Evolutionary conservation across 2,797 vertebrate species (phyloP).

Genomic region (Decapterus maruadsi): DNA sequence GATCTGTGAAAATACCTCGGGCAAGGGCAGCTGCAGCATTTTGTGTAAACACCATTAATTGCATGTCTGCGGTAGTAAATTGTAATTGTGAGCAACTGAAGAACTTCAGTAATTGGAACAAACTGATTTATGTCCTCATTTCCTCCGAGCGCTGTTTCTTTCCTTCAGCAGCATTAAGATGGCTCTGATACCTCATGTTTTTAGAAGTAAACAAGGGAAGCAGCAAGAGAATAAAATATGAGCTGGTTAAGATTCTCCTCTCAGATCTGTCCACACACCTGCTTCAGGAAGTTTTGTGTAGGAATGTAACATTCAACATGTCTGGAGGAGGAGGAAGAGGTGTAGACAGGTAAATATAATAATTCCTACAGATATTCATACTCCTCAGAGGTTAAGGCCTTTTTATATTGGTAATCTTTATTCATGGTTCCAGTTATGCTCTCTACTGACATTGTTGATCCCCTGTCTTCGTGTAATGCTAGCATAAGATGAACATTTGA

Average conservation of each 20-base stretch:
- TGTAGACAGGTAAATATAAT: too few relatives aligned
- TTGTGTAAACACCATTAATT: slow-evolving; percentile 31
- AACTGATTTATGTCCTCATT: slow-evolving; percentile 23
- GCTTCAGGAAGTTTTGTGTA: not conserved
- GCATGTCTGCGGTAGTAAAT: slow-evolving; percentile 5
- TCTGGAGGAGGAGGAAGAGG: not conserved
- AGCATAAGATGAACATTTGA: too few relatives aligned
- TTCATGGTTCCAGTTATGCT: too few relatives aligned
- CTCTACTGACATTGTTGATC: not conserved
- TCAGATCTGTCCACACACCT: not conserved
- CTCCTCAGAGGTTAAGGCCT: too few relatives aligned
- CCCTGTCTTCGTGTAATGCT: not conserved
- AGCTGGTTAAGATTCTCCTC: not conserved
- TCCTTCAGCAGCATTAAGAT: not conserved
- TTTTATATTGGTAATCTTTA: too few relatives aligned
- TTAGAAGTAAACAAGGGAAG: slow-evolving; percentile 3
- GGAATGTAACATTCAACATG: not conserved
- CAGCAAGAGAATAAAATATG: slow-evolving; percentile 5
- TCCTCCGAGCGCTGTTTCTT: not conserved
- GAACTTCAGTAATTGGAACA: slow-evolving; percentile 1
- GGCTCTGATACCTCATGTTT: not conserved
- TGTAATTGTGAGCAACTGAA: slow-evolving; percentile 1
- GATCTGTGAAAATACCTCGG: slow-evolving; percentile 10
- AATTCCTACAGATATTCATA: too few relatives aligned
- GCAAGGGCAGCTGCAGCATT: slow-evolving; percentile 2